A percentile compares a stretch with the other conserved stretches of the same genome.
Evolutionary conservation across 2,888 invertebrate genomes (phyloP).

Genomic region (Emmelina monodactyla): DNA sequence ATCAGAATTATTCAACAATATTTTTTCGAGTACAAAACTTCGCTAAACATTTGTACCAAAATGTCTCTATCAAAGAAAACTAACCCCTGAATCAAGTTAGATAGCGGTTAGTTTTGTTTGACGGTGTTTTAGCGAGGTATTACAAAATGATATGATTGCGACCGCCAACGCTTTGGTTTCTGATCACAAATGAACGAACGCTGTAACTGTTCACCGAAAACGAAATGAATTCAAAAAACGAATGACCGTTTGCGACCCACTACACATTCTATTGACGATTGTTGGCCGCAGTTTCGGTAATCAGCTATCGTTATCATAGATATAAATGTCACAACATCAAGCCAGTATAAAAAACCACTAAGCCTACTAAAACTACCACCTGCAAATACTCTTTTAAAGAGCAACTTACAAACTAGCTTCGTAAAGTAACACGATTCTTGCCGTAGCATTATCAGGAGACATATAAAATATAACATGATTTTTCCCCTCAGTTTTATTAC

Average conservation of each 20-base stretch:
- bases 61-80: conserved; percentile 37
- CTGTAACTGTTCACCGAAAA: conserved; percentile 33
- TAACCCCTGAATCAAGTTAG: too few species aligned
- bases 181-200: conserved; percentile 43
- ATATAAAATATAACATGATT: conserved; percentile 60
- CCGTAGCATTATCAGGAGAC: conserved; percentile 39
- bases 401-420: conserved; percentile 57
- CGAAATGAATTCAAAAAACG: conserved; percentile 25
- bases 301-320: conserved; percentile 45
- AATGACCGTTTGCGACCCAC: conserved; percentile 28
- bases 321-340: conserved; percentile 66
- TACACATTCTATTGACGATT: conserved; percentile 59
- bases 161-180: conserved; percentile 60
- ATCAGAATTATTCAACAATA: conserved; percentile 57
- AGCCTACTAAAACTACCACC: conserved; percentile 65
- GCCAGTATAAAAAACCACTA: conserved; percentile 68
- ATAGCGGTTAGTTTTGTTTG: too few species aligned
- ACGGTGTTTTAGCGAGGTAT: conserved; percentile 40
- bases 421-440: conserved; percentile 54
- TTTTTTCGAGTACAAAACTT: conserved; percentile 53
- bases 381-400: conserved; percentile 66
- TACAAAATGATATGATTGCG: conserved; percentile 62
- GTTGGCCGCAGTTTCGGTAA: conserved; percentile 47
- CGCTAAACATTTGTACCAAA: conserved; percentile 58
- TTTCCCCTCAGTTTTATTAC: conserved; percentile 57